Conservation (phyloP, 2,113 vertebrate species). For the Pterophyllum scalare region DNA sequence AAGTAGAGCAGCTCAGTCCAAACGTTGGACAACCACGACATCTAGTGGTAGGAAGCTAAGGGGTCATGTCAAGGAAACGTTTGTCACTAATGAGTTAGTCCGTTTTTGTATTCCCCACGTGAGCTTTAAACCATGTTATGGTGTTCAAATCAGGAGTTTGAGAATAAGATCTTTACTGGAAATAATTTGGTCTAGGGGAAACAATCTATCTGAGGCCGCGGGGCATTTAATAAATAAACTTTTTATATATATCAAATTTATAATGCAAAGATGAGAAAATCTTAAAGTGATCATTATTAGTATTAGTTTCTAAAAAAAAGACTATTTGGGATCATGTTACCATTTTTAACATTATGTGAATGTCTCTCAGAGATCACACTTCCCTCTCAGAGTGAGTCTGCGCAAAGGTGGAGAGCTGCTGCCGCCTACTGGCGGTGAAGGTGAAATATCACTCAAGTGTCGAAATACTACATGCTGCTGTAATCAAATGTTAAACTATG, state of each 20-base stretch:
- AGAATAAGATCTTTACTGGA: neutral
- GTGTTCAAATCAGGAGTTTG: neutral
- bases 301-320: neutral
- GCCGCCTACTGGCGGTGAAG: constrained; percentile 32
- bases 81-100: neutral
- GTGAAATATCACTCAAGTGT: neutral
- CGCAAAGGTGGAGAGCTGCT: constrained; percentile 27
- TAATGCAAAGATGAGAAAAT: neutral
- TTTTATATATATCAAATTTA: neutral
- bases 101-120: neutral
- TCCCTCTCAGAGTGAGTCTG: neutral
- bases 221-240: neutral
- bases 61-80: neutral
- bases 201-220: neutral
- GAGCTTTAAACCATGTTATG: neutral
- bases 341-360: neutral
- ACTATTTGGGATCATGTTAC: too few relatives aligned
- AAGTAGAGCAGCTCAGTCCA: neutral
- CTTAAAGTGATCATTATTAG: neutral
- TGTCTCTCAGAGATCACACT: neutral
- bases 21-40: constrained; percentile 48
- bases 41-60: constrained; percentile 16
- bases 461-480: neutral
- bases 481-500: neutral
- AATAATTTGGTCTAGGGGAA: neutral